These are phyloP conservation scores for Garra rufa DNA, from an alignment of 2,113 vertebrate species.

Conservation along the genomic window DNA sequence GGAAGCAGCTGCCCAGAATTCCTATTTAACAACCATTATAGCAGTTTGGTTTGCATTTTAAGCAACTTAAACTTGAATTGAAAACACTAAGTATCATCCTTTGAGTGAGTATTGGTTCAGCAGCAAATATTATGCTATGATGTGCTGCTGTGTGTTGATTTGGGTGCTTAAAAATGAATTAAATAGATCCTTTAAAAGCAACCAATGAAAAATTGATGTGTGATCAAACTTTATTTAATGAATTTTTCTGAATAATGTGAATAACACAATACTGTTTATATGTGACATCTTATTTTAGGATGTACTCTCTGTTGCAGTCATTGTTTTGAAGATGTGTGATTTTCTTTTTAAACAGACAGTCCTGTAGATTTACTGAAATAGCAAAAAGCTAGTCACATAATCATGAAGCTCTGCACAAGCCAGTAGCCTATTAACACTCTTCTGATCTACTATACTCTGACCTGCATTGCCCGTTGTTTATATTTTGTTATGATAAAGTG, in stretches of 20 bases:
- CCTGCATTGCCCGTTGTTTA: not conserved
- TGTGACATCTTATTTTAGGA: not conserved
- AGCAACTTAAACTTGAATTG: not conserved
- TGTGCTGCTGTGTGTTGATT: not conserved
- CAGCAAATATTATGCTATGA: not conserved
- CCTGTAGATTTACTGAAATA: not conserved
- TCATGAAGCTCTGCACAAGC: not conserved
- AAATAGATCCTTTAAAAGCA: not conserved
- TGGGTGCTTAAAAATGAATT: not conserved
- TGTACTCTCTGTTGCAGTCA: not conserved
- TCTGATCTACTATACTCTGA: not conserved
- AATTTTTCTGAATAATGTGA: not conserved
- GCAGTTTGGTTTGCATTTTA: not conserved
- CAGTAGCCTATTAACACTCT: not conserved
- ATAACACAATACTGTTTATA: not conserved
- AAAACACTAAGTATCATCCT: conserved; percentile 2
- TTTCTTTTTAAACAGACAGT: not conserved
- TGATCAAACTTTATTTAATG: not conserved
- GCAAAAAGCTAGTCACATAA: not conserved
- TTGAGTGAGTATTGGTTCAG: not conserved
- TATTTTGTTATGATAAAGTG: not conserved
- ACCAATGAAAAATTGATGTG: not conserved
- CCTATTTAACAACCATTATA: not conserved
- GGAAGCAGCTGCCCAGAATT: not conserved
- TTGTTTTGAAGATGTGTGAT: not conserved